phyloP scores from a whole-genome alignment of 2,888 invertebrate genomes.

The Acronicta psi region DNA sequence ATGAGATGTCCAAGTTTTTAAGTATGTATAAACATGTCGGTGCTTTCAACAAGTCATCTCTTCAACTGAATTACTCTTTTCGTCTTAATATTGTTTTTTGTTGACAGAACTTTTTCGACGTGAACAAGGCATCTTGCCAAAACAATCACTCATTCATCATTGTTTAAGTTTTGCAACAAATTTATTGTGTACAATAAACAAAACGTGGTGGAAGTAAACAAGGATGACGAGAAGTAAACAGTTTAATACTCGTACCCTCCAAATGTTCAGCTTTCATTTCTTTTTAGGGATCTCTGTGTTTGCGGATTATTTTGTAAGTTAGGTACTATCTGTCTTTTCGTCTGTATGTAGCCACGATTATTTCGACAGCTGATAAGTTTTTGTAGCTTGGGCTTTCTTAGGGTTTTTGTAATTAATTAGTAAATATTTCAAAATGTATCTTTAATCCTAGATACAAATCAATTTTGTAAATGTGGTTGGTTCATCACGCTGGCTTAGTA shows the following conservation, averaged over 20 bases:
- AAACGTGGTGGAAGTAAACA: slow-evolving; percentile 35
- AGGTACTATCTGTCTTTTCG: too few relatives aligned
- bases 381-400: too few relatives aligned
- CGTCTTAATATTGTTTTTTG: slow-evolving; percentile 22
- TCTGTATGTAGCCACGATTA: too few relatives aligned
- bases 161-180: slow-evolving; percentile 52
- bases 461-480: too few relatives aligned
- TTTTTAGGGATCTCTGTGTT: slow-evolving; percentile 32
- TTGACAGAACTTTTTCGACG: slow-evolving; percentile 30
- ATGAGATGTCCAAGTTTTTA: slow-evolving; percentile 28
- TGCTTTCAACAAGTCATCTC: slow-evolving; percentile 39
- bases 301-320: neutral
- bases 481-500: neutral
- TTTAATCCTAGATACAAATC: too few relatives aligned
- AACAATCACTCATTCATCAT: slow-evolving; percentile 40
- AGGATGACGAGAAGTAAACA: slow-evolving; percentile 43
- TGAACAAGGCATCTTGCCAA: slow-evolving; percentile 40
- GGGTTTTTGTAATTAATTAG: too few relatives aligned
- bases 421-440: too few relatives aligned
- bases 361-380: too few relatives aligned
- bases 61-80: slow-evolving; percentile 17
- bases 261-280: slow-evolving; percentile 26
- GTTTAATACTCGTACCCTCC: slow-evolving; percentile 41
- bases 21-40: slow-evolving; percentile 33
- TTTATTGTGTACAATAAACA: slow-evolving; percentile 43